Evolutionary conservation across 2,797 vertebrate species (phyloP).

Genomic region (Hypotaenidia philippensis): DNA sequence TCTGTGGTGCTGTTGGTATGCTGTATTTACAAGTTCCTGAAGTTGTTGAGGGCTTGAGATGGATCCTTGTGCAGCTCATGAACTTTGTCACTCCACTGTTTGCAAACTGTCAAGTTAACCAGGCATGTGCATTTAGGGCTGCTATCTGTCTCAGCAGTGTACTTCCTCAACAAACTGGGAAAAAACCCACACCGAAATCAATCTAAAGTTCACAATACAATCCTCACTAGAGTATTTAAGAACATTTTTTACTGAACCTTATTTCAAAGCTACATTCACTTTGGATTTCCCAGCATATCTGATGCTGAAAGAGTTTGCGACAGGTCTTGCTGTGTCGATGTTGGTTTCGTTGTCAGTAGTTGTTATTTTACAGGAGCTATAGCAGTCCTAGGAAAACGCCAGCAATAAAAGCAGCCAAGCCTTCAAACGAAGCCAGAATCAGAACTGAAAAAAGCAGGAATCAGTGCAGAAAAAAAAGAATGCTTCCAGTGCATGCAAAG

Average conservation of each 20-base stretch:
- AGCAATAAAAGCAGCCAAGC: neutral
- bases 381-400: neutral
- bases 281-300: neutral
- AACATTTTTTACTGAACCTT: neutral
- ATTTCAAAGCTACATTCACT: neutral
- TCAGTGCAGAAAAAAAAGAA: neutral
- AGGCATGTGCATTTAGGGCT: neutral
- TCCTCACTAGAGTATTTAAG: neutral
- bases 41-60: neutral
- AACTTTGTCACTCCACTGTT: constrained; percentile 1
- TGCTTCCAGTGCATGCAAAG: neutral
- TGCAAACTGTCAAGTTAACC: neutral
- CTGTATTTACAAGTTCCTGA: neutral
- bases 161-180: neutral
- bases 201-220: neutral
- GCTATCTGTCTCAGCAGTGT: neutral
- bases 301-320: neutral
- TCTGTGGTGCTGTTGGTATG: neutral
- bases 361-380: neutral
- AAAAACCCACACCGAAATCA: neutral
- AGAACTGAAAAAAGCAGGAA: neutral
- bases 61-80: neutral
- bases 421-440: neutral
- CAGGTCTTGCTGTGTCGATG: neutral
- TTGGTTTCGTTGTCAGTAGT: rapidly evolving